Evolutionary conservation across 1,140 invertebrate genomes (phyloP).

Genomic region (Zaprionus nigranus): DNA sequence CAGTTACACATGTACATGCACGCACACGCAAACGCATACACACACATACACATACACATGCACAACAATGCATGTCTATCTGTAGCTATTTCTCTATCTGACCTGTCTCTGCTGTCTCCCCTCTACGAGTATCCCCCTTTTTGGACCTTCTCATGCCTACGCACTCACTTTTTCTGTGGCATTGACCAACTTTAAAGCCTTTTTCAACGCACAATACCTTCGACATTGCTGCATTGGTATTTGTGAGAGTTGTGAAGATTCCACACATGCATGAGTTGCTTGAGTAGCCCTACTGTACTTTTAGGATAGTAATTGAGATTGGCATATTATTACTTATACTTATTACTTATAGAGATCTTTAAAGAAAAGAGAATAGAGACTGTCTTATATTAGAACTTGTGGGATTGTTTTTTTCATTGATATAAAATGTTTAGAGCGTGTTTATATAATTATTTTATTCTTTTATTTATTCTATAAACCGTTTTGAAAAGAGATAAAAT

Average conservation of each 20-base stretch:
- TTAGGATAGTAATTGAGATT: too few species aligned
- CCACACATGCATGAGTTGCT: not conserved
- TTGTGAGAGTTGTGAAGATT: constrained; percentile 2
- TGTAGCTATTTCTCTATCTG: constrained; percentile 9
- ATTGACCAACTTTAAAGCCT: constrained; percentile 37
- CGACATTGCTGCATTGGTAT: not conserved
- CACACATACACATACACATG: not conserved
- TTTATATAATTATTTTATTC: too few species aligned
- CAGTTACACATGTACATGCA: constrained; percentile 38
- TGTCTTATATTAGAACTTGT: too few species aligned
- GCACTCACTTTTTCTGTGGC: not conserved
- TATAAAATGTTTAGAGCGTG: too few species aligned
- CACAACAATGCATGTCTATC: constrained; percentile 8
- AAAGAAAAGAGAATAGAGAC: too few species aligned
- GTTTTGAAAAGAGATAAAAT: too few species aligned
- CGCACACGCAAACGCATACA: constrained; percentile 1
- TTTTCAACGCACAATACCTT: not conserved
- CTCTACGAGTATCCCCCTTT: too few species aligned
- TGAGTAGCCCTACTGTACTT: too few species aligned
- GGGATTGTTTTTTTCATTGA: too few species aligned
- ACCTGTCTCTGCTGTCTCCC: not conserved
- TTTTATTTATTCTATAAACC: too few species aligned
- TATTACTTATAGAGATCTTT: too few species aligned
- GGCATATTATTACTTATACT: too few species aligned
- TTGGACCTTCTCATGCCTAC: not conserved